Conservation (phyloP, 1,140 invertebrate genomes). For the Heliconius melpomene region DNA sequence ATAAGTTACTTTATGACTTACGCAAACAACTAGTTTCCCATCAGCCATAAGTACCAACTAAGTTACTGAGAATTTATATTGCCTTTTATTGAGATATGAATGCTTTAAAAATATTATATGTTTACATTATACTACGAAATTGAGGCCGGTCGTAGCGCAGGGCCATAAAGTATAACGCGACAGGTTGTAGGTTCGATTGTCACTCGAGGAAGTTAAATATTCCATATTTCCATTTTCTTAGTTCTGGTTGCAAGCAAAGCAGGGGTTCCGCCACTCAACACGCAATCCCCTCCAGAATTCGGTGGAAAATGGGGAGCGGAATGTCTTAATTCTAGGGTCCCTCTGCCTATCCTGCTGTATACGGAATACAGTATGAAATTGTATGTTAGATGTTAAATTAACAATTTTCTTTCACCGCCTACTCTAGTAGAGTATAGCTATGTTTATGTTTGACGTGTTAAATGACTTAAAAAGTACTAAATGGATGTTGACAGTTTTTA, state of each 20-base stretch:
- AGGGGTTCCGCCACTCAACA: too few relatives aligned
- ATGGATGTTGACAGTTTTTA: conserved; percentile 12
- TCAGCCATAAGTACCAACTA: conserved; percentile 9
- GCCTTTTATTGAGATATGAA: background rate
- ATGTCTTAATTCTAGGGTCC: too few relatives aligned
- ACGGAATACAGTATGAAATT: background rate
- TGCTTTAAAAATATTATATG: conserved; percentile 17
- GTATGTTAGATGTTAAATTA: conserved; percentile 10
- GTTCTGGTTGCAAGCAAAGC: too few relatives aligned
- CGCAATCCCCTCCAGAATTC: too few relatives aligned
- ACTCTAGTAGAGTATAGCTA: background rate
- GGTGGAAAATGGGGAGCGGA: too few relatives aligned
- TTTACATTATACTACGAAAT: background rate
- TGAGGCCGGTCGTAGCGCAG: too few relatives aligned
- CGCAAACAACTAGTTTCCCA: conserved; percentile 17
- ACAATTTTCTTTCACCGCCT: background rate
- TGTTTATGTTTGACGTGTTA: background rate
- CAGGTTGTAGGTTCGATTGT: too few relatives aligned
- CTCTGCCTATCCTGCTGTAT: too few relatives aligned
- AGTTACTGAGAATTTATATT: conserved; percentile 13
- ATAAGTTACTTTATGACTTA: conserved; percentile 22
- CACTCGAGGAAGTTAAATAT: too few relatives aligned
- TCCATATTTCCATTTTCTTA: too few relatives aligned
- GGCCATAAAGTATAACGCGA: too few relatives aligned
- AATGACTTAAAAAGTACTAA: background rate